phyloP scores from a whole-genome alignment of 2,797 vertebrate genomes.

The Sebastes jordani region DNA sequence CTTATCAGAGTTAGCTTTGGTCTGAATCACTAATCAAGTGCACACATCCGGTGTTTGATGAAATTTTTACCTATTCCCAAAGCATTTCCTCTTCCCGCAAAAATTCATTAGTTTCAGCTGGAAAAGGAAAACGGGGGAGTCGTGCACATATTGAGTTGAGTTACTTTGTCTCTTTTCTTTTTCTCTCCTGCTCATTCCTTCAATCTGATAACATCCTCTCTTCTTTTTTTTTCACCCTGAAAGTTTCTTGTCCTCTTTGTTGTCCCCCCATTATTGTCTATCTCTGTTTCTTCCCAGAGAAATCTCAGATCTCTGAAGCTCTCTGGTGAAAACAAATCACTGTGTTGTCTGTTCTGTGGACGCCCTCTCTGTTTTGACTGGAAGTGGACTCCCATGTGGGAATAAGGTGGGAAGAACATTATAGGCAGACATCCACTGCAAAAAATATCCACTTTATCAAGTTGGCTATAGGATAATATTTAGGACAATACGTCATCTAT shows the following conservation, averaged over 20 bases:
- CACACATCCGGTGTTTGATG: constrained; percentile 79
- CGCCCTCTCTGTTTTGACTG: constrained; percentile 67
- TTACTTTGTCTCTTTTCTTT: constrained; percentile 51
- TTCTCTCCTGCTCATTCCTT: constrained; percentile 41
- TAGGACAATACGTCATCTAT: background rate
- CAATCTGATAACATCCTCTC: constrained; percentile 53
- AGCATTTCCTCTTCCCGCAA: constrained; percentile 67
- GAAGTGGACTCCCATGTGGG: constrained; percentile 73
- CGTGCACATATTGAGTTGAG: constrained; percentile 45
- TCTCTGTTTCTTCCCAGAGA: constrained; percentile 42
- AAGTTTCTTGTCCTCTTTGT: constrained; percentile 36
- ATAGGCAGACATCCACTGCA: constrained; percentile 27
- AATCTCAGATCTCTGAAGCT: constrained; percentile 26
- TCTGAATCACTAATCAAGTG: constrained; percentile 76
- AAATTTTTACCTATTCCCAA: constrained; percentile 74
- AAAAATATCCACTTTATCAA: constrained; percentile 11
- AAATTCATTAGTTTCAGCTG: constrained; percentile 71
- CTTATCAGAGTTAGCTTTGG: constrained; percentile 73
- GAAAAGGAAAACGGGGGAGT: constrained; percentile 43
- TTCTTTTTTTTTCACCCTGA: background rate
- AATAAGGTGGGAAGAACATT: constrained; percentile 65
- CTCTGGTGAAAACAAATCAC: constrained; percentile 23
- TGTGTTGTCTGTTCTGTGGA: constrained; percentile 41
- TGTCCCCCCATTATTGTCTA: constrained; percentile 14
- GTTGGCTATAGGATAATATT: background rate